Base-by-base conservation (phyloP, 1,140 invertebrate species). In the Acromyrmex echinatior region DNA sequence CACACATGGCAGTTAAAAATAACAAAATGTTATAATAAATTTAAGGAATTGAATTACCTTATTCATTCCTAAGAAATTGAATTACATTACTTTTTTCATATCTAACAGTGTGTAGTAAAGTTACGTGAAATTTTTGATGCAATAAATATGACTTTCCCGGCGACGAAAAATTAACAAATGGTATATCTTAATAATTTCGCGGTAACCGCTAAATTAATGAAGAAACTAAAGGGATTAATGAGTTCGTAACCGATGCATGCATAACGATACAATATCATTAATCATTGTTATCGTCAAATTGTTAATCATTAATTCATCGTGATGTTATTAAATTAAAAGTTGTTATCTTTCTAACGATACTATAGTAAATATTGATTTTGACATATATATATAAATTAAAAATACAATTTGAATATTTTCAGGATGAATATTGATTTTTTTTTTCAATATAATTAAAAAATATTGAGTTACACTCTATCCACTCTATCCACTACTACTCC, bases 401-500 rank as follows among this genome's bases (percentile, higher is more conserved):
- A 73, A 49, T 45, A 58, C 3, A 21, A 45, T 51, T 31, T 28
- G 4, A 56, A 35, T 39, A 45, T 74, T 49, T 84, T 84, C 49
- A 21, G 9, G 35, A 12, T 16, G 14, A 84, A 58, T 56, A 80
- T 70, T 58, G 63, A 68, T 62, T 82, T 45, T 76, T 51, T 25
- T 45, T 45, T 45, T 39, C 35, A 31, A 3, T 62, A 49, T 51
- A 74, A 82, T 84, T 74, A 56, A 60, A 84, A 84, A 84, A 84
- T 35, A 84, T 35, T 62, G 56, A 84, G 56, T 63, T 58, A 56
- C 80, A 25, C 39, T 81, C 79, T 25, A 56, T 3, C 51, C 68
- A 62, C 12, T 62, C 25, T 25, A 31, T 31, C 3, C 70, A 62
- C 70, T 74, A 84, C 25, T 74, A 84, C 80, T 84, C 58, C 70